Evolutionary conservation across 2,113 vertebrate genomes (phyloP).

Genomic region (Strigops habroptila): DNA sequence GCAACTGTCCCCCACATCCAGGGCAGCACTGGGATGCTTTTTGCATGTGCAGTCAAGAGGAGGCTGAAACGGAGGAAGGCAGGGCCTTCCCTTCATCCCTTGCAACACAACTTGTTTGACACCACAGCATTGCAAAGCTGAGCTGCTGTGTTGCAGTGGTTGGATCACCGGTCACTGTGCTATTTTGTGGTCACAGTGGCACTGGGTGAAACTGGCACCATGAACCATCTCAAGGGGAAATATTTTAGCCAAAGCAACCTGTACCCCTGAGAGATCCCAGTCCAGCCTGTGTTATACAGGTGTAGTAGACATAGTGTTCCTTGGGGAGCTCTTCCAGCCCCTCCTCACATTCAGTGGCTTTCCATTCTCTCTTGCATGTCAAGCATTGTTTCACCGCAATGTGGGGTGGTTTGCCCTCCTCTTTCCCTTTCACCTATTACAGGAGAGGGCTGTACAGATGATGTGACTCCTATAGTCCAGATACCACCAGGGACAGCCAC

Average conservation of each 20-base stretch:
- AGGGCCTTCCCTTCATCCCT: neutral
- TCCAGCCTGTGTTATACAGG: neutral
- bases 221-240: neutral
- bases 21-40: neutral
- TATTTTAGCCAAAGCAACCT: neutral
- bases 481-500: neutral
- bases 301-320: neutral
- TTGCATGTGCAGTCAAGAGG: neutral
- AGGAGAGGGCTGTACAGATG: neutral
- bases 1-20: neutral
- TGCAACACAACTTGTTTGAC: neutral
- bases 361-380: neutral
- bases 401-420: neutral
- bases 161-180: neutral
- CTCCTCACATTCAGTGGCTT: neutral
- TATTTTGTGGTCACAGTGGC: neutral
- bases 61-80: neutral
- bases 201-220: neutral
- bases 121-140: neutral
- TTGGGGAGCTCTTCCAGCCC: neutral
- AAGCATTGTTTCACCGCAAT: fast-evolving
- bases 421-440: neutral
- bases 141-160: neutral
- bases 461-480: neutral
- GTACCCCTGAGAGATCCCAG: neutral